These are phyloP conservation scores for Amphipoea lucens DNA, from an alignment of 2,888 invertebrate species.

Conservation along the genomic window DNA sequence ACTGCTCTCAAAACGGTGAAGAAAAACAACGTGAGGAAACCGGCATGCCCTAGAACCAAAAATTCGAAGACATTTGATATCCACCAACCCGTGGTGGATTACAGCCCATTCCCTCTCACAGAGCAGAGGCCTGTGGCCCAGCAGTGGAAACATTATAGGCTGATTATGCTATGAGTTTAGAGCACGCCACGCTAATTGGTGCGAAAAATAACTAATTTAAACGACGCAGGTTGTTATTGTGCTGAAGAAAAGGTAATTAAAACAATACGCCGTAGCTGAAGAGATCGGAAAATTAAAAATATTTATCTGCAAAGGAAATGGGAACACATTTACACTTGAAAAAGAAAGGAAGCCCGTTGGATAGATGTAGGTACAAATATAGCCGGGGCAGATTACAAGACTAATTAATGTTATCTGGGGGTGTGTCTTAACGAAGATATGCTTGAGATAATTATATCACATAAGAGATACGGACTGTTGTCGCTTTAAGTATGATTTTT, in stretches of 20 bases:
- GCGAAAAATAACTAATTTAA: slow-evolving; percentile 15
- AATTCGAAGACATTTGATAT: background rate
- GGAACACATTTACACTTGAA: background rate
- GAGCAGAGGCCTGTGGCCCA: background rate
- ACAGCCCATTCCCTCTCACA: background rate
- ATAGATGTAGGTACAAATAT: slow-evolving; percentile 22
- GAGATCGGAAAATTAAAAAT: slow-evolving; percentile 17
- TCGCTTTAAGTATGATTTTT: background rate
- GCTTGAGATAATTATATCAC: background rate
- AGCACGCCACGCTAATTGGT: slow-evolving; percentile 23
- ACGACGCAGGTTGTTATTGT: slow-evolving; percentile 3
- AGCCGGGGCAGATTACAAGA: slow-evolving; percentile 11
- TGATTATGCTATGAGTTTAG: slow-evolving; percentile 10
- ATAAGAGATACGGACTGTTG: background rate
- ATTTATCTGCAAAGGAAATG: slow-evolving; percentile 7
- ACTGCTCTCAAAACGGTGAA: background rate
- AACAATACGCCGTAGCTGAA: background rate
- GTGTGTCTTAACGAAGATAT: slow-evolving; percentile 27
- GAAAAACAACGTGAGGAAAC: background rate
- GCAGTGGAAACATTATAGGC: background rate
- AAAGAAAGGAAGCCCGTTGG: background rate
- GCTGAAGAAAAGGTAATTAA: slow-evolving; percentile 15
- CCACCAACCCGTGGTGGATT: background rate
- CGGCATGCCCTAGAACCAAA: background rate
- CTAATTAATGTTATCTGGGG: slow-evolving; percentile 27